Evolutionary conservation across 1,140 invertebrate species (phyloP).

Genomic region (honey bee (Apis mellifera)): Amel_HAv3.1 CM009945.2:5956001-5956500

Average conservation of each 20-base stretch:
- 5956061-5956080: constrained; percentile 45
- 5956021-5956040: constrained; percentile 18
- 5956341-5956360: constrained; percentile 15
- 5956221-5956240: neutral
- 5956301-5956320: neutral
- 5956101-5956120: neutral
- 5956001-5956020: constrained; percentile 38
- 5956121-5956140: neutral
- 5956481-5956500: no score
- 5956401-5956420: neutral
- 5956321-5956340: constrained; percentile 9
- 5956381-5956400: no score
- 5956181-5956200: neutral
- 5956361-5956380: neutral
- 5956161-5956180: neutral
- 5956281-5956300: neutral
- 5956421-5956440: neutral
- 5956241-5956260: no score
- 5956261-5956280: neutral
- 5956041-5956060: constrained; percentile 42
- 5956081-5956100: neutral
- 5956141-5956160: neutral
- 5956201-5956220: neutral
- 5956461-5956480: neutral
- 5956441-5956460: neutral